These are phyloP conservation scores for Parapsyche elsis DNA, from an alignment of 1,140 invertebrate genomes.

Conservation along the genomic window DNA sequence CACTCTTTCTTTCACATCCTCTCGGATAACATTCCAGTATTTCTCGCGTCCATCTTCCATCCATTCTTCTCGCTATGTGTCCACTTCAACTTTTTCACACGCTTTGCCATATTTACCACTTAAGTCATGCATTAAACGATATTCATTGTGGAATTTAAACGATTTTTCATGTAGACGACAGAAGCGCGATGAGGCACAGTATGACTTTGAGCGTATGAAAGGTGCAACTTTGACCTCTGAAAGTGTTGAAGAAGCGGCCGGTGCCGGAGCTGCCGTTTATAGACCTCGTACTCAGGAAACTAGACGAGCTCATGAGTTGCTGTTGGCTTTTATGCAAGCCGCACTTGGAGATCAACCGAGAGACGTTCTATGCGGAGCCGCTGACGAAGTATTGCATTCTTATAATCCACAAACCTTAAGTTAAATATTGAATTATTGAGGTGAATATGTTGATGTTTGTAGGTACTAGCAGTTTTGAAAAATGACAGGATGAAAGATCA, in stretches of 20 bases:
- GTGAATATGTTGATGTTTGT: conserved; percentile 9
- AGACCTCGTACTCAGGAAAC: conserved; percentile 98
- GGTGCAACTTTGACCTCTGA: conserved; percentile 87
- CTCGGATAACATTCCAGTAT: no score
- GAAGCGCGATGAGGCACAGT: conserved; percentile 91
- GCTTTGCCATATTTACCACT: conserved; percentile 17
- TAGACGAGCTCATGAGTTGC: conserved; percentile 94
- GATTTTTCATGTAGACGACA: conserved; percentile 71
- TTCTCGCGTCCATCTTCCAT: no score
- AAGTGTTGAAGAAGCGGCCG: conserved; percentile 77
- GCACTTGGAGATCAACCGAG: conserved; percentile 97
- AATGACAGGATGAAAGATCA: conserved; percentile 94
- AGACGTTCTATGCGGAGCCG: conserved; percentile 96
- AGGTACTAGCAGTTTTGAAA: conserved; percentile 90
- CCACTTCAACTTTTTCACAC: no score
- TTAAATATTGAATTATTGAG: not conserved
- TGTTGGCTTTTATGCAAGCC: conserved; percentile 97
- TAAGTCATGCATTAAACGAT: not conserved
- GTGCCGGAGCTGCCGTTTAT: conserved; percentile 94
- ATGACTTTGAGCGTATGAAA: conserved; percentile 92
- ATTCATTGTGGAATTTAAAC: not conserved
- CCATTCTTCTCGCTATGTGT: no score
- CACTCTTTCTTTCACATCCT: no score
- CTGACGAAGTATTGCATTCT: conserved; percentile 82
- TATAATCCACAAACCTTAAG: not conserved